Base-by-base conservation (phyloP, 2,113 vertebrate species). In the Emberiza fucata region DNA sequence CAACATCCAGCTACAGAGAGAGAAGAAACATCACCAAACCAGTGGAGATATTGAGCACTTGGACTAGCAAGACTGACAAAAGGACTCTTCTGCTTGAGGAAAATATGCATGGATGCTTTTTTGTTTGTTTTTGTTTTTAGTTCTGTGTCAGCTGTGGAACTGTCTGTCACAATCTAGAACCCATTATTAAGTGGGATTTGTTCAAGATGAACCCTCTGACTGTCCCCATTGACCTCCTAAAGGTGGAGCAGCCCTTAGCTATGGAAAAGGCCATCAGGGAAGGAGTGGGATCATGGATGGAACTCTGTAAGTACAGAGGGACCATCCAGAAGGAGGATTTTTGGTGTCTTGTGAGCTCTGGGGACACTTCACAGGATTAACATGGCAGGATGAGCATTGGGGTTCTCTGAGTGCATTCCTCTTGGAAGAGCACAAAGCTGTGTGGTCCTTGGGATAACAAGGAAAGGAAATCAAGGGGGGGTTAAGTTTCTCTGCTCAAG, bases 171-270 rank as follows among this genome's bases (percentile, higher is more conserved):
- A 0, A 18, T 25, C 5, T 1, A 73, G 42, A 83, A 45, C 28
- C 22, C 31, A 29, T 29, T 53, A 24, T 11, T 50, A 12, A 65
- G 48, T 16, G 37, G 27, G 2, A 23, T 76, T 76, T 77, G 44
- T 51, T 21, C 12, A 14, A 24, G 16, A 3, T 29, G 29, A 50
- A 7, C 23, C n/a, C 14, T 45, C 31, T n/a, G 53, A 12, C 31
- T 56, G 24, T 78, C n/a, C 14, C n/a, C 12, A 5, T 9, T 59
- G 24, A 35, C 8, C 42, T 75, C 24, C 5, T 1, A 0, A 1
- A 6, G 22, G 15, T 64, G 39, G 33, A 27, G 21, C 4, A 39
- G 40, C 35, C 54, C n/a, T 83, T 51, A 4, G 8, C 45, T 50
- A 0, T 47, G 39, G 40, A 39, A 76, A 60, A 61, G 12, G 13